Percentiles rank a stretch among this genome's conserved stretches.
Evolutionary conservation across 2,888 invertebrate species (phyloP).

Genomic region (Apamea anceps): DNA sequence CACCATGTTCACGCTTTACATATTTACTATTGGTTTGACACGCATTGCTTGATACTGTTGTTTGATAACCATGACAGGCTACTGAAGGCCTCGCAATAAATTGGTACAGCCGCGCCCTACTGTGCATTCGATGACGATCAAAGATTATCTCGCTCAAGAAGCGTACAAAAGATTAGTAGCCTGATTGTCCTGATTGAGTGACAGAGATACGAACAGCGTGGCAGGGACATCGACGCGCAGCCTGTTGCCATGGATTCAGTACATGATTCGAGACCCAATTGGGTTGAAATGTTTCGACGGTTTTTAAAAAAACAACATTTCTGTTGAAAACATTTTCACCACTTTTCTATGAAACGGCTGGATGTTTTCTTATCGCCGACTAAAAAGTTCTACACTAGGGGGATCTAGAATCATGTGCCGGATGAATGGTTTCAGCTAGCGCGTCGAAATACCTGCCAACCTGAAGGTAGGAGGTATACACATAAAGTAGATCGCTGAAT

Average conservation of each 20-base stretch:
- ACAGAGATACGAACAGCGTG: not conserved
- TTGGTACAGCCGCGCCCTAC: slow-evolving; percentile 4
- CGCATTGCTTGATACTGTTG: not conserved
- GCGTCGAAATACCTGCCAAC: not conserved
- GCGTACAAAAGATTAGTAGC: not conserved
- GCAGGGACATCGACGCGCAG: too few relatives aligned
- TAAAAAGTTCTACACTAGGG: too few relatives aligned
- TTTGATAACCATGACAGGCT: slow-evolving; percentile 36
- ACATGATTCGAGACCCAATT: too few relatives aligned
- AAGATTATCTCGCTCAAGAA: not conserved
- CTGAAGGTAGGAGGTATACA: not conserved
- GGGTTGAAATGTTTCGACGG: too few relatives aligned
- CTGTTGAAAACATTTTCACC: too few relatives aligned
- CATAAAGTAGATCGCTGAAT: not conserved
- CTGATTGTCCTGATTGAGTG: not conserved
- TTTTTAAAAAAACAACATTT: too few relatives aligned
- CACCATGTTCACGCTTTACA: slow-evolving; percentile 5
- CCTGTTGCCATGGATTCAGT: too few relatives aligned
- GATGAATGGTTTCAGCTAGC: not conserved
- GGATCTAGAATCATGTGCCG: not conserved
- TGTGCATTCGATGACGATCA: not conserved
- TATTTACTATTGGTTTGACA: slow-evolving; percentile 31
- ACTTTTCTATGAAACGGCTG: too few relatives aligned
- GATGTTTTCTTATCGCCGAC: too few relatives aligned
- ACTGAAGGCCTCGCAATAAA: slow-evolving; percentile 19